Conservation (phyloP, 2,888 invertebrate species). For the Aromia moschata region DNA sequence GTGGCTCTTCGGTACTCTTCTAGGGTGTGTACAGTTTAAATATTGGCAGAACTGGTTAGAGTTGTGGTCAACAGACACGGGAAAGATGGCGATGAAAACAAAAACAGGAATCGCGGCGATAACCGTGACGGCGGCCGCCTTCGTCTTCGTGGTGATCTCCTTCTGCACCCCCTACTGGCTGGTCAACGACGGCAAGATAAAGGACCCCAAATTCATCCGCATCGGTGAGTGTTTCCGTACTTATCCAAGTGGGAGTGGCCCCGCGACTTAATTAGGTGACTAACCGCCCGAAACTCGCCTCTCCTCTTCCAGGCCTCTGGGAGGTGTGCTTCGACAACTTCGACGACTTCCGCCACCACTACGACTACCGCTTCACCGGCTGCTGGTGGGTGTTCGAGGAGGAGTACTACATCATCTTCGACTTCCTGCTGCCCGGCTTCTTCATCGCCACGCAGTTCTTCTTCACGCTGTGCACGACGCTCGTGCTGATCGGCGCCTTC, state of each 20-base stretch:
- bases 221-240: slow-evolving; percentile 70
- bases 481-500: slow-evolving; percentile 79
- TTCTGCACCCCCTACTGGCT: slow-evolving; percentile 92
- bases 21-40: no score
- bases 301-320: slow-evolving; percentile 81
- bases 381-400: slow-evolving; percentile 99
- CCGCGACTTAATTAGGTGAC: slow-evolving; percentile 13
- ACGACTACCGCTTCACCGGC: slow-evolving; percentile 83
- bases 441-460: slow-evolving; percentile 94
- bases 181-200: slow-evolving; percentile 80
- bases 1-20: no score
- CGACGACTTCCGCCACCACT: slow-evolving; percentile 84
- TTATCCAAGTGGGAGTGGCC: slow-evolving; percentile 51
- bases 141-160: slow-evolving; percentile 78
- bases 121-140: slow-evolving; percentile 71
- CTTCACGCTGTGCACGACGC: slow-evolving; percentile 87
- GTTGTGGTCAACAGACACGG: slow-evolving; percentile 56
- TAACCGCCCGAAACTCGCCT: background rate
- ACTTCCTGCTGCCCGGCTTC: slow-evolving; percentile 88
- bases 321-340: slow-evolving; percentile 92
- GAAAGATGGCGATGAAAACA: slow-evolving; percentile 71
- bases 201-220: slow-evolving; percentile 80
- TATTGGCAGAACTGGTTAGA: no score
- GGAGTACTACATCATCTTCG: slow-evolving; percentile 94
- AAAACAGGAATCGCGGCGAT: slow-evolving; percentile 74